Evolutionary conservation across 2,113 vertebrate genomes (phyloP).

Genomic region (Nanorana parkeri): DNA sequence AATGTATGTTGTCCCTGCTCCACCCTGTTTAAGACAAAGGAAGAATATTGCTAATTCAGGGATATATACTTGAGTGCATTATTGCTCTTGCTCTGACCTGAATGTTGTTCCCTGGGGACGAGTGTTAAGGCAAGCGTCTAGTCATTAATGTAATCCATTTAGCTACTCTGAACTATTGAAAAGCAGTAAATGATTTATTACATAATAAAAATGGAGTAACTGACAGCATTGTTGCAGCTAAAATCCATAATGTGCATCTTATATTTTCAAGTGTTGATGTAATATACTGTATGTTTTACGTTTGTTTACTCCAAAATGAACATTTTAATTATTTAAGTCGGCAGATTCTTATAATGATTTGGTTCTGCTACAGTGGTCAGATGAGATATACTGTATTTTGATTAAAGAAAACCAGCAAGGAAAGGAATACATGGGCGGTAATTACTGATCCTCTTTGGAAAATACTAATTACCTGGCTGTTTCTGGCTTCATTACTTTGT

Average conservation of each 20-base stretch:
- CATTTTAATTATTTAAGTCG: too few species aligned
- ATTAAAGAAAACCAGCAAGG: too few species aligned
- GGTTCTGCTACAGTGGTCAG: too few species aligned
- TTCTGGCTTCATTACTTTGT: too few species aligned
- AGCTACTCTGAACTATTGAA: constrained; percentile 51
- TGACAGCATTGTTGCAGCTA: neutral
- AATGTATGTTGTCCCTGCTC: constrained; percentile 11
- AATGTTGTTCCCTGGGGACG: constrained; percentile 52
- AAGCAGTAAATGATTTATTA: constrained; percentile 57
- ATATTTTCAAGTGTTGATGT: neutral
- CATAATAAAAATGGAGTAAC: constrained; percentile 38
- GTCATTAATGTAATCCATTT: constrained; percentile 57
- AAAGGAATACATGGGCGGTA: too few species aligned
- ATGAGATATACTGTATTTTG: too few species aligned
- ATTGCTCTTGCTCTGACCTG: constrained; percentile 55
- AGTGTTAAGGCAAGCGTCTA: constrained; percentile 54
- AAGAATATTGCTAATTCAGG: constrained; percentile 42
- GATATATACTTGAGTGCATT: constrained; percentile 53
- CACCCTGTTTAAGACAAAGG: constrained; percentile 45
- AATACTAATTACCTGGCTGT: too few species aligned
- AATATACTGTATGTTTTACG: constrained; percentile 18
- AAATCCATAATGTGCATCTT: constrained; percentile 6
- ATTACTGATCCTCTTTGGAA: too few species aligned
- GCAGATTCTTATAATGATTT: too few species aligned
- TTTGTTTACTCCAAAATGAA: neutral